Evolutionary conservation across 1,140 invertebrate genomes (phyloP), one percentile per base, ranked within the genome.

Genomic region (Homarus americanus): DNA sequence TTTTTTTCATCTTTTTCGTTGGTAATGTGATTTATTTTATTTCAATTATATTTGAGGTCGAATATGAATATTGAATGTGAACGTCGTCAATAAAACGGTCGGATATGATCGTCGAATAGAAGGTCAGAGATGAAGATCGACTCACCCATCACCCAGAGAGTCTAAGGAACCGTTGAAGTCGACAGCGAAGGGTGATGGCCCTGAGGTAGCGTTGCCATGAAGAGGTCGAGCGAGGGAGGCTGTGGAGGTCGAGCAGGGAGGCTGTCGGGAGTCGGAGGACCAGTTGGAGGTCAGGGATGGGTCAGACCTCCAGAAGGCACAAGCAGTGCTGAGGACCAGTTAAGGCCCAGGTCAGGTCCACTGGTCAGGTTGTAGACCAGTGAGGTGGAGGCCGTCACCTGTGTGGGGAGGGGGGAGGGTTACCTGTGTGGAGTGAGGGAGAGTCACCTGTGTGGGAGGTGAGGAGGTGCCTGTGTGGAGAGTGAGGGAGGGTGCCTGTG

Each of bases 161-260:
- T 83, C 78, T 44, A 89, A 58, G 66, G 80, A 89, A 32, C 76
- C 80, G 49, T 78, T 83, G 72, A 91, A 53, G 72, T 49, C 85
- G 73, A 63, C 49, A 36, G 36, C 85, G 73, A 78, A 78, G n/a
- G n/a, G n/a, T 49, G 49, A 38, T 3, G 85, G 32, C 41, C 85
- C 85, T 36, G 85, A 63, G 49, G 44, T 20, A 28, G 73, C 38
- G 85, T 28, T 78, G n/a, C 85, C 85, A 34, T 87, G 85, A 87
- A 75, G 85, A 87, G 69, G 73, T 87, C 85, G 24, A 87, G 44
- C 1, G 85, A n/a, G n/a, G 66, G 20, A 72, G 66, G 20, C 58
- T 69, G 75, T 87, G 73, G 49, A 87, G 85, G 85, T 87, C 85
- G 85, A 87, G n/a, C n/a, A n/a, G n/a, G n/a, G n/a, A n/a, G n/a